phyloP scores from a whole-genome alignment of 2,797 vertebrate genomes.

The Halcyon badia region DNA sequence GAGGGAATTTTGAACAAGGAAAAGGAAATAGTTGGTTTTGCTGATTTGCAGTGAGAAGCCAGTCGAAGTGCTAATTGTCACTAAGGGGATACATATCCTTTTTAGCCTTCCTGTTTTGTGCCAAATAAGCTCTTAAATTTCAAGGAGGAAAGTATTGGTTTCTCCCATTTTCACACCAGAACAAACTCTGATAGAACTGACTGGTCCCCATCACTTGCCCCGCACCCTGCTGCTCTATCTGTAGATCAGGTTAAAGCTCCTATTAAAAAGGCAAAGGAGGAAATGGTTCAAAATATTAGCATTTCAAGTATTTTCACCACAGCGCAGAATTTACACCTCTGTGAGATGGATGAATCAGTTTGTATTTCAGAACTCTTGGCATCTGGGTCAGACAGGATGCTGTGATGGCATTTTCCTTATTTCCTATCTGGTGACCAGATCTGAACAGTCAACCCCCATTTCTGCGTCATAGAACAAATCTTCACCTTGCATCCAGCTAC shows the following conservation, averaged over 20 bases:
- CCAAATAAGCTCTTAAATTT: background rate
- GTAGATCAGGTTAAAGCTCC: background rate
- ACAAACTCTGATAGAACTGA: background rate
- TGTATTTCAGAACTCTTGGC: background rate
- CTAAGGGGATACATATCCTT: background rate
- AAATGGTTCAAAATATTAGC: background rate
- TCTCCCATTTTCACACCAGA: background rate
- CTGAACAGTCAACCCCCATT: background rate
- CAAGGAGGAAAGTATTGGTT: background rate
- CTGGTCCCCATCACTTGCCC: background rate
- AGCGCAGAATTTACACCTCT: background rate
- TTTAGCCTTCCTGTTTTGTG: background rate
- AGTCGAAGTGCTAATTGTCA: background rate
- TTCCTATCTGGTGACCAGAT: background rate
- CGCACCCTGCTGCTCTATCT: background rate
- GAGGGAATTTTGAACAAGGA: background rate
- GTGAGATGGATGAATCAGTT: background rate
- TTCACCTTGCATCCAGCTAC: accelerated
- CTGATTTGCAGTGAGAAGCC: background rate
- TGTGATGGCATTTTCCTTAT: background rate
- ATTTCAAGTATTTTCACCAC: background rate
- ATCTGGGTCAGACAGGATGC: background rate
- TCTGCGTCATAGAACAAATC: background rate
- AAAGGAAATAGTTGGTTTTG: background rate
- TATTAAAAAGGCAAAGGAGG: background rate